These are phyloP conservation scores for Protosalanx chinensis DNA, from an alignment of 2,797 vertebrate genomes.

Conservation along the genomic window DNA sequence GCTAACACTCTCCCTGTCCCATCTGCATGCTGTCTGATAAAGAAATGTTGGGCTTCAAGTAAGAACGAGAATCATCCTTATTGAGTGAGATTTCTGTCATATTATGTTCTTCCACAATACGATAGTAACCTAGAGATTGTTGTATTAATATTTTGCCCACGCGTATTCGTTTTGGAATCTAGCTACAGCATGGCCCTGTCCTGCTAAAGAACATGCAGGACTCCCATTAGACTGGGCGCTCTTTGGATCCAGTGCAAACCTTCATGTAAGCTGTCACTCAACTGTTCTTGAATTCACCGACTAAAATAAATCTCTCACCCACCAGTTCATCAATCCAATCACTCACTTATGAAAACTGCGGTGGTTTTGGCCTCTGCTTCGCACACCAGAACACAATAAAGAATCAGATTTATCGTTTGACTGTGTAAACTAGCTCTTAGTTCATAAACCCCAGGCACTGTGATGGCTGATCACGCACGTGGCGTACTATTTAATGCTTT, in stretches of 20 bases:
- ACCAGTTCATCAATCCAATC: not conserved
- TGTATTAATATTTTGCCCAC: not conserved
- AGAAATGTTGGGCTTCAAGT: not conserved
- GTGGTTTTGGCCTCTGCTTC: not conserved
- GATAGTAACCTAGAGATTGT: not conserved
- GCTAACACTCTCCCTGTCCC: not conserved
- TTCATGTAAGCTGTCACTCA: not conserved
- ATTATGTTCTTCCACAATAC: not conserved
- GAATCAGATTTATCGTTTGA: conserved; percentile 1
- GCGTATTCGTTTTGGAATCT: not conserved
- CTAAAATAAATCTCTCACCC: not conserved
- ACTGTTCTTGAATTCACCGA: not conserved
- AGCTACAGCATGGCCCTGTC: not conserved
- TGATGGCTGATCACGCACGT: not conserved
- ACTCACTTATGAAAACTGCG: not conserved
- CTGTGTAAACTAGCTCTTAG: conserved; percentile 18
- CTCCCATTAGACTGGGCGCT: not conserved
- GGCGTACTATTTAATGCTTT: not conserved
- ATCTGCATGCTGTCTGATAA: not conserved
- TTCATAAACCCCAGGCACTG: conserved; percentile 8
- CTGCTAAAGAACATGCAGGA: not conserved
- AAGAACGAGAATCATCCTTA: not conserved
- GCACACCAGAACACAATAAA: conserved; percentile 7
- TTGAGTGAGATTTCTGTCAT: not conserved
- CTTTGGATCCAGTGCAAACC: not conserved